Percentiles rank a stretch among this genome's conserved stretches.
phyloP scores from a whole-genome alignment of 2,797 vertebrate genomes.

The Dicrostonyx torquatus region DNA sequence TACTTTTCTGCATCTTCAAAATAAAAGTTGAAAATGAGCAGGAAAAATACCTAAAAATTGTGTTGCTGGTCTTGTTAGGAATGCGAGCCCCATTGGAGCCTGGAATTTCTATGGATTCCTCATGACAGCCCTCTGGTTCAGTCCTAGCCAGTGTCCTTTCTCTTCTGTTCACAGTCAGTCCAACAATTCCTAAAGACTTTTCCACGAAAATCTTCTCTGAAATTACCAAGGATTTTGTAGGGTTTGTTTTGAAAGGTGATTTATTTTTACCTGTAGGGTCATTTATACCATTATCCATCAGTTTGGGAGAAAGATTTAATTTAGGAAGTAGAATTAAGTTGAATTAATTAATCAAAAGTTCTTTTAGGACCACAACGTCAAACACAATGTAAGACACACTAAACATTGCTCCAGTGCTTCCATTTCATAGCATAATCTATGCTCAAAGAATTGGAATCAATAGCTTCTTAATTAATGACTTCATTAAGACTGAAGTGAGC shows the following conservation, averaged over 20 bases:
- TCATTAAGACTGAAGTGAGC: constrained; percentile 49
- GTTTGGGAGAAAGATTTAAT: background rate
- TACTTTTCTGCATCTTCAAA: background rate
- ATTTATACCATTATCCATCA: constrained; percentile 23
- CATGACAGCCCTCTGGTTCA: background rate
- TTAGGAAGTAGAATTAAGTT: background rate
- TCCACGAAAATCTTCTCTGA: background rate
- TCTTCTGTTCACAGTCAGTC: background rate
- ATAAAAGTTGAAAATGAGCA: background rate
- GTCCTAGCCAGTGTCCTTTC: background rate
- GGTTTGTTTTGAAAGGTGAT: background rate
- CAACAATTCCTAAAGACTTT: background rate
- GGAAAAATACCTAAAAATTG: background rate
- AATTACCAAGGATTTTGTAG: background rate
- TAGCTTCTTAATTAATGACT: constrained; percentile 58
- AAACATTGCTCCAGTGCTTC: constrained; percentile 25
- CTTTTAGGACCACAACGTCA: constrained; percentile 4
- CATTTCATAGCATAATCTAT: background rate
- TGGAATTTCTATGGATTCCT: background rate
- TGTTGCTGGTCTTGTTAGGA: background rate
- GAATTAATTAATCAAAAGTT: background rate
- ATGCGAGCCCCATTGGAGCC: background rate
- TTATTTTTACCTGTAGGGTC: background rate
- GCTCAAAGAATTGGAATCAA: constrained; percentile 11
- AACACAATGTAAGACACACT: background rate